Conservation (phyloP, 1,140 invertebrate genomes). For the Caligus rogercresseyi region DNA sequence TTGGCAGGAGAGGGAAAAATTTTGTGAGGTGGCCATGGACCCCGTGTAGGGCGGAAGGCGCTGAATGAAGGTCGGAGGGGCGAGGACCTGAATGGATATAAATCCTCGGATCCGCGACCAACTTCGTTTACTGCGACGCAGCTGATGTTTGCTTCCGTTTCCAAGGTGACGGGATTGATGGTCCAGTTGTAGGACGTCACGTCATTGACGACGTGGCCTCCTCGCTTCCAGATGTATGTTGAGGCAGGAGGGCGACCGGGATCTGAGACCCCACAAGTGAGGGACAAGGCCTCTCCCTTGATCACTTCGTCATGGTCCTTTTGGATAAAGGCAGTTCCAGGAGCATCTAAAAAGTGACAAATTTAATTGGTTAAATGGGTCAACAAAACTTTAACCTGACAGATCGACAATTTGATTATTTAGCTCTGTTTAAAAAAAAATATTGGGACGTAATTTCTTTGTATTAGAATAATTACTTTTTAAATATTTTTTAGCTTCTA, state of each 20-base stretch:
- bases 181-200: slow-evolving; percentile 51
- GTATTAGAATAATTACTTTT: too few relatives aligned
- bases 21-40: slow-evolving; percentile 48
- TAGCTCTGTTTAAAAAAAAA: too few relatives aligned
- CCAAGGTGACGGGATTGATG: slow-evolving; percentile 56
- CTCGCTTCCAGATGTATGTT: slow-evolving; percentile 56
- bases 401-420: too few relatives aligned
- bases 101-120: slow-evolving; percentile 51
- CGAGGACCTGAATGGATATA: slow-evolving; percentile 56
- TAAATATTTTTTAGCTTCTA: too few relatives aligned
- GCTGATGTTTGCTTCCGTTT: slow-evolving; percentile 64
- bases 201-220: slow-evolving; percentile 47
- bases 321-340: slow-evolving; percentile 47
- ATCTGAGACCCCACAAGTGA: slow-evolving; percentile 62
- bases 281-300: slow-evolving; percentile 53
- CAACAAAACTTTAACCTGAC: too few relatives aligned
- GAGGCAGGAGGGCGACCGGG: slow-evolving; percentile 52
- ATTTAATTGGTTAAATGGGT: too few relatives aligned
- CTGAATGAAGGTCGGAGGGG: slow-evolving; percentile 64
- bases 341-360: slow-evolving; percentile 39
- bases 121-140: slow-evolving; percentile 64
- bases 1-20: slow-evolving; percentile 60
- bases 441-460: too few relatives aligned
- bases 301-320: slow-evolving; percentile 53
- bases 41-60: slow-evolving; percentile 58